Percentiles rank a stretch among this genome's conserved stretches.
phyloP scores from a whole-genome alignment of 2,113 vertebrate species.

The Myotis davidii region DNA sequence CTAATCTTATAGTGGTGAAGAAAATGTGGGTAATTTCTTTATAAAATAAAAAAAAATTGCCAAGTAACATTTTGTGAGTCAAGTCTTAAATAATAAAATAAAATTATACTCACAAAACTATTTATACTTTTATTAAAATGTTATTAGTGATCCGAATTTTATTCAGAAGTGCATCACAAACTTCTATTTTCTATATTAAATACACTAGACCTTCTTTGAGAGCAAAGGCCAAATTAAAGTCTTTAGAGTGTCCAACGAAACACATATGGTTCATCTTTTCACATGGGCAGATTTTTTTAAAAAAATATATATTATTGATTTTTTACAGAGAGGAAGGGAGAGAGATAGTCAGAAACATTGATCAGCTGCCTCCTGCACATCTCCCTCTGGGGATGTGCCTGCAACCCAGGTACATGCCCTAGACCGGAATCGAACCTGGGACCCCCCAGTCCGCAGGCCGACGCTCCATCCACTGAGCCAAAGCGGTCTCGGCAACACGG shows the following conservation, averaged over 20 bases:
- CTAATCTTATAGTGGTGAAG: background rate
- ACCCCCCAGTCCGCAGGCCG: too few relatives aligned
- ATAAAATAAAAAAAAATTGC: background rate
- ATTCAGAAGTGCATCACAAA: background rate
- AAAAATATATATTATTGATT: too few relatives aligned
- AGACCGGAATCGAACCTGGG: too few relatives aligned
- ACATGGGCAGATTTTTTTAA: background rate
- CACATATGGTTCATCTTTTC: background rate
- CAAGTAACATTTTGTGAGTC: background rate
- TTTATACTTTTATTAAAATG: background rate
- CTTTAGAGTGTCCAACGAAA: background rate
- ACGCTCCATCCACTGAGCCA: too few relatives aligned
- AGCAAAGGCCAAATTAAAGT: background rate
- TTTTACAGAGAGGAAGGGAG: too few relatives aligned
- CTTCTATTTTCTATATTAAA: background rate
- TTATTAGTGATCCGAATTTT: conserved; percentile 1
- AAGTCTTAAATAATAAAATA: background rate
- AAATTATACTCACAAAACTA: background rate
- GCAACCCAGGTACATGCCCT: too few relatives aligned
- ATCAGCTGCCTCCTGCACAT: too few relatives aligned
- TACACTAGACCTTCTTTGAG: background rate
- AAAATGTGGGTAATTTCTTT: background rate
- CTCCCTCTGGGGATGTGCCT: too few relatives aligned
- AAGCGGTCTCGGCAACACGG: too few relatives aligned
- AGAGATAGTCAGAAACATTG: too few relatives aligned